Conservation (phyloP, 2,797 vertebrate genomes). For the Microctenopoma steveboyesi region DNA sequence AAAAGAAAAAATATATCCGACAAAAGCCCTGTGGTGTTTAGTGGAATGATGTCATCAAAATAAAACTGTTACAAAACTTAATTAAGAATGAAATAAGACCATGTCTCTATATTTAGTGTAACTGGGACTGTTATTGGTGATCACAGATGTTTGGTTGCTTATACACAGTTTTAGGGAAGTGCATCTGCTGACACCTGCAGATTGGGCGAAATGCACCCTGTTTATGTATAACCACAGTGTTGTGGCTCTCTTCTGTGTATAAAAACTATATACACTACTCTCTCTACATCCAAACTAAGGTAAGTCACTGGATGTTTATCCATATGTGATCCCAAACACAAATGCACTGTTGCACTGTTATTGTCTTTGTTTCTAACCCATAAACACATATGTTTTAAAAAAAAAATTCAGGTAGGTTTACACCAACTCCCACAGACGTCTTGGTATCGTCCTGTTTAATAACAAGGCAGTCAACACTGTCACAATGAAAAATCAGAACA, state of each 20-base stretch:
- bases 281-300: not conserved
- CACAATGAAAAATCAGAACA: slow-evolving; percentile 66
- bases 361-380: slow-evolving; percentile 5
- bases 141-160: slow-evolving; percentile 50
- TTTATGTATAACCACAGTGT: slow-evolving; percentile 39
- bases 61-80: not conserved
- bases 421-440: slow-evolving; percentile 40
- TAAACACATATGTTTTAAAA: slow-evolving; percentile 16
- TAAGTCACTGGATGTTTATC: not conserved
- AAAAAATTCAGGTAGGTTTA: slow-evolving; percentile 38
- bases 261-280: slow-evolving; percentile 12
- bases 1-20: slow-evolving; percentile 7
- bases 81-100: slow-evolving; percentile 1
- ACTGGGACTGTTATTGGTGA: slow-evolving; percentile 27
- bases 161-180: slow-evolving; percentile 54
- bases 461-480: slow-evolving; percentile 76
- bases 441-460: slow-evolving; percentile 73
- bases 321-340: not conserved
- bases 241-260: slow-evolving; percentile 32
- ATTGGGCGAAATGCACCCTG: slow-evolving; percentile 39
- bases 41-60: slow-evolving; percentile 11
- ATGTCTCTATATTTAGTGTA: slow-evolving; percentile 21
- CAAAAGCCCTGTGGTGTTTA: slow-evolving; percentile 7
- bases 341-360: not conserved
- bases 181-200: slow-evolving; percentile 58